Evolutionary conservation across 2,888 invertebrate genomes (phyloP).

Genomic region (Chymomyza fuscimana): DNA sequence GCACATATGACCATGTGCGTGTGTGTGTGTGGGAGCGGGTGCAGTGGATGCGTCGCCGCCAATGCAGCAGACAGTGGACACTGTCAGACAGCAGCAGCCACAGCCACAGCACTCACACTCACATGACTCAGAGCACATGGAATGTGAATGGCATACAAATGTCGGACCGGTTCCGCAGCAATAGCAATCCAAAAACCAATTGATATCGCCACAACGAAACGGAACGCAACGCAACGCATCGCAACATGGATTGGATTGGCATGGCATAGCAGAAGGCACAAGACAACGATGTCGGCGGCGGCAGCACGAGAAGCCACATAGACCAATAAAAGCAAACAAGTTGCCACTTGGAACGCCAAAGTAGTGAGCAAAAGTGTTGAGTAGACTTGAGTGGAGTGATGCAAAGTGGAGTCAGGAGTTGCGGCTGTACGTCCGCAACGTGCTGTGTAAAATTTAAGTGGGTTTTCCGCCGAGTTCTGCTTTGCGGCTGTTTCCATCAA

Average conservation of each 20-base stretch:
- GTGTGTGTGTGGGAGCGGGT: conserved; percentile 50
- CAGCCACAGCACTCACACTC: conserved; percentile 15
- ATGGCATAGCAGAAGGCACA: background rate
- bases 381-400: background rate
- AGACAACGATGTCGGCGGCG: background rate
- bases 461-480: conserved; percentile 68
- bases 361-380: background rate
- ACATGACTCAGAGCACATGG: conserved; percentile 64
- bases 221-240: background rate
- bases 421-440: background rate
- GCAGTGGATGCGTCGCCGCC: conserved; percentile 34
- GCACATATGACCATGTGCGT: conserved; percentile 27
- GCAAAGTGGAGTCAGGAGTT: background rate
- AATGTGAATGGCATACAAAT: conserved; percentile 74
- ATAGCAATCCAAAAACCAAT: conserved; percentile 42
- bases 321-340: conserved; percentile 8
- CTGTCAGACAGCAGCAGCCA: conserved; percentile 40
- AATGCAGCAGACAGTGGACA: conserved; percentile 6
- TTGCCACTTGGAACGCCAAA: conserved; percentile 1
- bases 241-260: background rate
- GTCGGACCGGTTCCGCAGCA: conserved; percentile 53
- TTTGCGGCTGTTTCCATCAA: conserved; percentile 53
- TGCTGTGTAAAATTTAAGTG: conserved; percentile 36
- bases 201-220: conserved; percentile 45
- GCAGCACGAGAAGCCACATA: background rate